phyloP scores from a whole-genome alignment of 2,797 vertebrate genomes.

The Halcyon badia region DNA sequence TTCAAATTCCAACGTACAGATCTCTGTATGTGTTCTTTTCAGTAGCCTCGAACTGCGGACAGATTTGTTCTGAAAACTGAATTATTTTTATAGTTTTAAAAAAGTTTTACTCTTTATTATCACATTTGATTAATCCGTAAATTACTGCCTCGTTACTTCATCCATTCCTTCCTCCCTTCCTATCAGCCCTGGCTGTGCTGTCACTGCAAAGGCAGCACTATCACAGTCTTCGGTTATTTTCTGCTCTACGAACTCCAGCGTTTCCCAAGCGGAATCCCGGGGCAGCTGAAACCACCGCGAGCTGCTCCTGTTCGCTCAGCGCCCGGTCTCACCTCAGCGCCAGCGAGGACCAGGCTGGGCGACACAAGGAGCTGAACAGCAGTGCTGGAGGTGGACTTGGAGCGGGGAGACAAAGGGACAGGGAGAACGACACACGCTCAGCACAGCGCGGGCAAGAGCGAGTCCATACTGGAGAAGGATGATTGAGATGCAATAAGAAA shows the following conservation, averaged over 20 bases:
- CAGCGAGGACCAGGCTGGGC: not conserved
- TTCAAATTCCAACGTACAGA: not conserved
- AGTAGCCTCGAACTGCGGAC: not conserved
- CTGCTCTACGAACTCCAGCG: not conserved
- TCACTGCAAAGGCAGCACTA: not conserved
- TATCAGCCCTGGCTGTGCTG: fast-evolving
- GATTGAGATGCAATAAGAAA: too few species aligned
- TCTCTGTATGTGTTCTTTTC: not conserved
- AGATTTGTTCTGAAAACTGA: constrained; percentile 26
- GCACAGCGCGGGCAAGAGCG: not conserved
- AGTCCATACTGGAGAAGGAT: too few species aligned
- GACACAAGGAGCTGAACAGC: not conserved
- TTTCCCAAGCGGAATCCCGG: not conserved
- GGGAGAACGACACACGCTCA: not conserved
- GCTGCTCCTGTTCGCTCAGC: not conserved
- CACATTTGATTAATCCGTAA: not conserved
- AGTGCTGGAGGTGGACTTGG: not conserved
- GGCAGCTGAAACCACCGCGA: not conserved
- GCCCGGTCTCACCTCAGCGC: not conserved
- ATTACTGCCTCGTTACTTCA: not conserved
- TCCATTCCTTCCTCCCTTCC: not conserved
- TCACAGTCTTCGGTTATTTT: fast-evolving
- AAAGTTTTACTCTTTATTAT: not conserved
- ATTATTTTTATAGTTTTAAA: not conserved
- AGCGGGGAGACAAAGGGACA: not conserved